Base-by-base conservation (phyloP, 2,113 vertebrate genomes). In the Potamarius usumacintae region DNA sequence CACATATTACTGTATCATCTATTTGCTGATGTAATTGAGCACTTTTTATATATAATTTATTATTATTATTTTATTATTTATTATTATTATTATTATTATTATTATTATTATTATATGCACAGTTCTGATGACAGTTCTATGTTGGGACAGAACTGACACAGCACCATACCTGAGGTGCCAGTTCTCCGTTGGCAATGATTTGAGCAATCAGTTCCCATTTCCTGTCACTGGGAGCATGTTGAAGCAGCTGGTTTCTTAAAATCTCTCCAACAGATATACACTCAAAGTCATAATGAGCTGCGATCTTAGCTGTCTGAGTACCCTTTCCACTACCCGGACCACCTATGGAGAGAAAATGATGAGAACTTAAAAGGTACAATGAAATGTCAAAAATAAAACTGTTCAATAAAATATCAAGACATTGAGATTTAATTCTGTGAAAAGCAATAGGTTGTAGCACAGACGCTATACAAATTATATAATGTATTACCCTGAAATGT, bases 131-230 rank as follows among this genome's bases (percentile, higher is more conserved):
- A 42, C 12, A 48, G 17, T 20, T 17, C 2, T 72, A 20, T 72
- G 34, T 48, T 48, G 34, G 8, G 20, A 77, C 74, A n/a, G 22
- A 79, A 42, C 4, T 25, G n/a, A 55, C 42, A 86, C 27, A 85
- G 6, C 42, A 79, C 22, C 55, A 63, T 83, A 89, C 91, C 67
- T 93, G 90, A 20, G 94, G 91, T 86, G 90, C 91, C 79, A 94
- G 85, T 71, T 91, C 88, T 48, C 87, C 86, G 1, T 91, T 94
- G 85, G 94, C 92, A n/a, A 95, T 94, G 78, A 95, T 94, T 88
- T 94, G 90, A 27, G 94, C 94, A 12, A 94, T 95, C n/a, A 95
- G 83, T 53, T 94, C 94, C 94, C 94, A 95, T 79, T 95, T 94
- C 81, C 92, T 89, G 76, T 94, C 93, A 10, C 93, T 94, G 81